A percentile compares a stretch with the other conserved stretches of the same genome.
These are phyloP conservation scores for Myotis planiceps DNA, from an alignment of 2,797 vertebrate species.

Conservation along the genomic window DNA sequence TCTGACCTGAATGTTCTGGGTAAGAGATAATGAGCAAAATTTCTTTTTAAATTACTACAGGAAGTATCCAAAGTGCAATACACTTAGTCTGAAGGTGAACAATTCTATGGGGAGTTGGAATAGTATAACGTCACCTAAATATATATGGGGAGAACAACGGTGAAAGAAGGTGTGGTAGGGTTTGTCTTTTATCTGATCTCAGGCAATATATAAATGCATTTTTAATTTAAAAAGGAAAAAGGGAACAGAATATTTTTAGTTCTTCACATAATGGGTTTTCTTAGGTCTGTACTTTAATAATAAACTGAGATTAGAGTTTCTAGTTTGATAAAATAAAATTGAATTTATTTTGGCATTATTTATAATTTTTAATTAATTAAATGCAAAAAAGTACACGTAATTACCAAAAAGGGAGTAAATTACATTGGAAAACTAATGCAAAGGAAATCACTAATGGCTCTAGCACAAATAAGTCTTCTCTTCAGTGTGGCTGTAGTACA, in stretches of 20 bases:
- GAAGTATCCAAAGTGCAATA: neutral
- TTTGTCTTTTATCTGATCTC: neutral
- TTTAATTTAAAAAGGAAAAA: neutral
- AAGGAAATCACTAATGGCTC: neutral
- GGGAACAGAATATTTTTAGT: neutral
- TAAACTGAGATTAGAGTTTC: neutral
- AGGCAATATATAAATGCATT: neutral
- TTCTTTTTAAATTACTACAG: neutral
- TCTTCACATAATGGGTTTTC: neutral
- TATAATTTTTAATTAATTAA: neutral
- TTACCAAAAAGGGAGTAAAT: neutral
- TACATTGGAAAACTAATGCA: neutral
- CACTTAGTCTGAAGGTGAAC: neutral
- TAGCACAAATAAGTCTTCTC: neutral
- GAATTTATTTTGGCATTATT: neutral
- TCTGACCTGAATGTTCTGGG: neutral
- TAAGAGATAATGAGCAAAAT: neutral
- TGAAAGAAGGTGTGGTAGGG: neutral
- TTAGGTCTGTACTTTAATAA: neutral
- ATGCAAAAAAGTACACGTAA: neutral
- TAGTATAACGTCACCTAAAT: neutral
- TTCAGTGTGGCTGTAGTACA: neutral
- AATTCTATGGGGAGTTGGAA: neutral
- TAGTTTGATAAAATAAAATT: neutral
- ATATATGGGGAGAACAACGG: neutral